Evolutionary conservation across 2,113 vertebrate genomes (phyloP).

Genomic region (Macrotis lagotis): DNA sequence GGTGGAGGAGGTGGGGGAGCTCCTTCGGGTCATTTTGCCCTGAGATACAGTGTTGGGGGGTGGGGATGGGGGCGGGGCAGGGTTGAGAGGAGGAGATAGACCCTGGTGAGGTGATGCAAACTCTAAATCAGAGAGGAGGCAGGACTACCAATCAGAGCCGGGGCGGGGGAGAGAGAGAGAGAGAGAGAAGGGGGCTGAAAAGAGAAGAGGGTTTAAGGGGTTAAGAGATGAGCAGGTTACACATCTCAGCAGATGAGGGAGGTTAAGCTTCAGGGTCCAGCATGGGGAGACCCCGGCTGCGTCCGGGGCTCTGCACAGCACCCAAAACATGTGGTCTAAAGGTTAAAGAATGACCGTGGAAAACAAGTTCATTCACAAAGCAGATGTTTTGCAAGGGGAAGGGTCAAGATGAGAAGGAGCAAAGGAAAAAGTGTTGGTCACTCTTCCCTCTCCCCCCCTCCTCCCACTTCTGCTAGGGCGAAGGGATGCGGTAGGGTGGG

Average conservation of each 20-base stretch:
- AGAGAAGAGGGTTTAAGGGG: background rate
- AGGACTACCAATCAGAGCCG: background rate
- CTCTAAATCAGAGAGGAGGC: background rate
- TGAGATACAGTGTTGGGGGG: background rate
- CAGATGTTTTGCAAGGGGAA: background rate
- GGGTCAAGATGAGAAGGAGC: background rate
- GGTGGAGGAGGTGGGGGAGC: background rate
- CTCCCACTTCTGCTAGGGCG: constrained; percentile 8
- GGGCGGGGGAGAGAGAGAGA: too few relatives aligned
- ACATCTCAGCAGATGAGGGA: background rate
- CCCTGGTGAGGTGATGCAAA: background rate
- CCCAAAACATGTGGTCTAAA: background rate
- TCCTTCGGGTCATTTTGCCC: fast-evolving
- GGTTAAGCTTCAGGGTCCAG: background rate
- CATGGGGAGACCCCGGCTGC: background rate
- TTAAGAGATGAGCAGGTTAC: background rate
- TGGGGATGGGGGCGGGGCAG: background rate
- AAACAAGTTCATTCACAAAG: background rate
- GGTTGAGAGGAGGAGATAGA: background rate
- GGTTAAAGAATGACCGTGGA: background rate
- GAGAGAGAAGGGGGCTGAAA: too few relatives aligned
- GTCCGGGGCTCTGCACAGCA: background rate
- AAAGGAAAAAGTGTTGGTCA: constrained; percentile 19
- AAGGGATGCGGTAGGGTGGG: background rate
- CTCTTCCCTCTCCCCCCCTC: background rate